These are phyloP conservation scores for Synodontis membranacea DNA, from an alignment of 2,113 vertebrate species.

Conservation along the genomic window DNA sequence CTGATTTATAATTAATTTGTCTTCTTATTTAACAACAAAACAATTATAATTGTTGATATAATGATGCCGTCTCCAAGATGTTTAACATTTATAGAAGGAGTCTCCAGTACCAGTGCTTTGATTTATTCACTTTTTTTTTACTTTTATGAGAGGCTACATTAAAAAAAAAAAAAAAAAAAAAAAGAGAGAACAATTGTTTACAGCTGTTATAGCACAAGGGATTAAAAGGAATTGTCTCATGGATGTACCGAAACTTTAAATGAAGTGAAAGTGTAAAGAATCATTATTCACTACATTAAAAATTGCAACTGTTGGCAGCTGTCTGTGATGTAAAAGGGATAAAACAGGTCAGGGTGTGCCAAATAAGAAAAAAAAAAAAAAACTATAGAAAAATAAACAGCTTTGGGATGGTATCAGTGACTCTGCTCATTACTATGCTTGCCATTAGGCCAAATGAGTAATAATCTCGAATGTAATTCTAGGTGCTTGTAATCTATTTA, in stretches of 20 bases:
- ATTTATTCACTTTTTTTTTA: no score
- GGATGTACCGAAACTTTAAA: not conserved
- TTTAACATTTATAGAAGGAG: not conserved
- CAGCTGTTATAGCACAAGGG: not conserved
- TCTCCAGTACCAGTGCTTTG: not conserved
- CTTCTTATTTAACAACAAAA: not conserved
- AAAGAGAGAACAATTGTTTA: not conserved
- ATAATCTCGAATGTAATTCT: not conserved
- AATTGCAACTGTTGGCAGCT: not conserved
- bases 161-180: no score
- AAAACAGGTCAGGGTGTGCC: not conserved
- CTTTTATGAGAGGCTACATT: no score
- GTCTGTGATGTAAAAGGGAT: not conserved
- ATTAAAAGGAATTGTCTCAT: not conserved
- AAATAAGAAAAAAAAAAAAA: no score
- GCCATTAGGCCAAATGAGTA: not conserved
- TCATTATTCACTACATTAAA: not conserved
- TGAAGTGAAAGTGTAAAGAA: not conserved
- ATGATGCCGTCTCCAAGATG: not conserved
- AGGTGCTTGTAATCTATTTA: not conserved
- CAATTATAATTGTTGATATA: not conserved
- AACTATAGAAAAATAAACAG: not conserved
- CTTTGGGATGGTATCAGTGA: not conserved
- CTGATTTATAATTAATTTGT: not conserved
- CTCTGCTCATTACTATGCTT: not conserved